Percentiles rank a stretch among this genome's conserved stretches.
phyloP scores from a whole-genome alignment of 1,140 invertebrate species.

The Brachionus calyciflorus region DNA sequence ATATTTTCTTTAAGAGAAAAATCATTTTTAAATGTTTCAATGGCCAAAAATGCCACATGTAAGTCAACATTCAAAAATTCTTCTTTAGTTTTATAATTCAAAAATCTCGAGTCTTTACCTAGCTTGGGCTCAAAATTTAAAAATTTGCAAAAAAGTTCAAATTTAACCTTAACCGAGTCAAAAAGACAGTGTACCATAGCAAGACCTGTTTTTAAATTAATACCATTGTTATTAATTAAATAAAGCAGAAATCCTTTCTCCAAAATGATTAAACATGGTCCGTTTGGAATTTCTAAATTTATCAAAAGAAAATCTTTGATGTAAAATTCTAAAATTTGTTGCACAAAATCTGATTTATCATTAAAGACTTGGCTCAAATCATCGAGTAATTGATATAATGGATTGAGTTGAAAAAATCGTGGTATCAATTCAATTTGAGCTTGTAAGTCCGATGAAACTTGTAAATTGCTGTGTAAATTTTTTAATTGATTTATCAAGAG shows the following conservation, averaged over 20 bases:
- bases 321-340: neutral
- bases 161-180: neutral
- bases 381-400: neutral
- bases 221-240: neutral
- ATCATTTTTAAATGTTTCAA: neutral
- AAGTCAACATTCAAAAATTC: neutral
- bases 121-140: neutral
- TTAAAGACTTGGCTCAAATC: neutral
- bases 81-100: neutral
- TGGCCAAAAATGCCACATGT: neutral
- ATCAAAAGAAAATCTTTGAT: constrained; percentile 15
- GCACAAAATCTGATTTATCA: neutral
- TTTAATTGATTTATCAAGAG: constrained; percentile 20
- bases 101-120: neutral
- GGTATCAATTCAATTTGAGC: neutral
- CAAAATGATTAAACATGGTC: neutral
- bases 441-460: neutral
- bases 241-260: neutral
- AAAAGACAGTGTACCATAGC: neutral
- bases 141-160: constrained; percentile 7
- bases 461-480: neutral
- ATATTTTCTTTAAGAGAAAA: neutral
- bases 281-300: neutral
- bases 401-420: neutral
- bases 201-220: neutral